Conservation (phyloP, 1,140 invertebrate species). For the Apis cerana region DNA sequence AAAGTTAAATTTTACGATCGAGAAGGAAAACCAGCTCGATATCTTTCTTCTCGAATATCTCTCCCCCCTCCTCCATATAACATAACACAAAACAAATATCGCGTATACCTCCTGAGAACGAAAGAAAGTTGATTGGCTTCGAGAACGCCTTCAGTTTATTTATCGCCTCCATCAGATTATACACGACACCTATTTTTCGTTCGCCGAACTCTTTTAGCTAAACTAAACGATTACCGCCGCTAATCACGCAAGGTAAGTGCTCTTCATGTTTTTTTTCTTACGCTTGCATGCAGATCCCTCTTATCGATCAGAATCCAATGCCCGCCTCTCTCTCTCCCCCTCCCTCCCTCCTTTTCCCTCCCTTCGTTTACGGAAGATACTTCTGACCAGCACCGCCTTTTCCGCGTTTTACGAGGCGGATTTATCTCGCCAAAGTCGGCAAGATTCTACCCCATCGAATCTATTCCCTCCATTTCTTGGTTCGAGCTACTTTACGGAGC, state of each 20-base stretch:
- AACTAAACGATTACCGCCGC: background rate
- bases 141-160: background rate
- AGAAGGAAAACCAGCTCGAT: too few species aligned
- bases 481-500: background rate
- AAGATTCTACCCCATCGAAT: background rate
- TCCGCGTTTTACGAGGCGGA: constrained; percentile 9
- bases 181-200: background rate
- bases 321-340: background rate
- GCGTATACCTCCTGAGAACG: background rate
- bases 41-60: too few species aligned
- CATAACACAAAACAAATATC: background rate
- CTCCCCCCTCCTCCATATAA: too few species aligned
- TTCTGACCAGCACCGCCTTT: background rate
- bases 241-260: constrained; percentile 60
- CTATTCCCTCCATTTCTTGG: background rate
- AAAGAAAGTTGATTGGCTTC: too few species aligned
- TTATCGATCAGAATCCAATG: constrained; percentile 2
- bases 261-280: background rate
- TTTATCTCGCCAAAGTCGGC: background rate
- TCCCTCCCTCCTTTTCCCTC: background rate
- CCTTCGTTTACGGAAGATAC: constrained; percentile 17
- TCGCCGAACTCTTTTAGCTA: background rate
- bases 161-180: background rate
- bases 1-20: too few species aligned
- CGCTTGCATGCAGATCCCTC: background rate